Percentiles rank a stretch among this genome's conserved stretches.
Conservation (phyloP, 2,888 invertebrate species). For the Emesis furor region DNA sequence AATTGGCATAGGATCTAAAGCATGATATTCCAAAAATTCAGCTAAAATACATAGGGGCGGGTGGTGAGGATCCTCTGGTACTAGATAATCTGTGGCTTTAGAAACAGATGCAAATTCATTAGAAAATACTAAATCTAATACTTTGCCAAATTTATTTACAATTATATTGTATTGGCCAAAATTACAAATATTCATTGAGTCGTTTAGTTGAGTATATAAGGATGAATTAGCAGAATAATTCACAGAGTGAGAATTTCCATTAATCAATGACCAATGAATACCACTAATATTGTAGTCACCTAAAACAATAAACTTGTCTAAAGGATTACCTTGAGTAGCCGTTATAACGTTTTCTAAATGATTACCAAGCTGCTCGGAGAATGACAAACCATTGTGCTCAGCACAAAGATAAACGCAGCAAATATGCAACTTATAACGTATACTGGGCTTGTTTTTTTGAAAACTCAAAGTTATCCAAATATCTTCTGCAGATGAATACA, state of each 20-base stretch:
- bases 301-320: not conserved
- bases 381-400: not conserved
- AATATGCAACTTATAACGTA: not conserved
- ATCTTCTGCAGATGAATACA: not conserved
- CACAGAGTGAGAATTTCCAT: not conserved
- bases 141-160: not conserved
- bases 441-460: not conserved
- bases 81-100: not conserved
- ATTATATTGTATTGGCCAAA: conserved; percentile 5
- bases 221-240: not conserved
- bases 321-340: not conserved
- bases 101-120: not conserved
- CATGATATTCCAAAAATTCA: conserved; percentile 3
- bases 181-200: conserved; percentile 7
- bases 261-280: not conserved
- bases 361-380: not conserved
- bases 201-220: not conserved
- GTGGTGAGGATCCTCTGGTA: not conserved
- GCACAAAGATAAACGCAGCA: not conserved
- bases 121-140: not conserved
- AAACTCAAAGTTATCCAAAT: not conserved
- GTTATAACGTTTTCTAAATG: not conserved
- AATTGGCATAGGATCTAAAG: not conserved
- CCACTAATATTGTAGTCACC: not conserved
- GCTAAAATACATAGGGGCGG: not conserved